A percentile compares a stretch with the other conserved stretches of the same genome.
Evolutionary conservation across 2,113 vertebrate species (phyloP).

Genomic region (Dasypus novemcinctus): DNA sequence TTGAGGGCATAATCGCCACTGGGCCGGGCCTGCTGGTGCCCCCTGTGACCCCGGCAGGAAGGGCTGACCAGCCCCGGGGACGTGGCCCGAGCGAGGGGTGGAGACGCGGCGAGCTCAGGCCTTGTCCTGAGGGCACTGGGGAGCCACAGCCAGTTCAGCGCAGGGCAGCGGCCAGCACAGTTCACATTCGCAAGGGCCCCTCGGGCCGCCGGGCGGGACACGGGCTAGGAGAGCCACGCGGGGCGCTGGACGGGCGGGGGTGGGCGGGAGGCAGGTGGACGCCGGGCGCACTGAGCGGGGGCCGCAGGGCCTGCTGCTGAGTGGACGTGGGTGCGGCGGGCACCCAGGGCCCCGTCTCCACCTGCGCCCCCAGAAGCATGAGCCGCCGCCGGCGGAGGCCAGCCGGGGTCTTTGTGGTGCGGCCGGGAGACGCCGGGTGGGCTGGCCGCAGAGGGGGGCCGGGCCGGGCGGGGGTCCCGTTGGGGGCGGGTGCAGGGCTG

Average conservation of each 20-base stretch:
- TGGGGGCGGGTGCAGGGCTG: neutral
- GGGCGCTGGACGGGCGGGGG: neutral
- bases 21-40: too few species aligned
- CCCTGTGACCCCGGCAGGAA: neutral
- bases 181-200: neutral
- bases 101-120: neutral
- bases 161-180: too few species aligned
- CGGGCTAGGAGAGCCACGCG: accelerated
- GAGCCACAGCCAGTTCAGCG: neutral
- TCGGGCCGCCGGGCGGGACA: neutral
- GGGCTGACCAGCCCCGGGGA: too few species aligned
- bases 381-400: neutral
- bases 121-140: neutral
- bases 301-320: neutral
- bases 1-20: too few species aligned
- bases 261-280: neutral
- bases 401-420: neutral
- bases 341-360: neutral
- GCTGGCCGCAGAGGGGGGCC: neutral
- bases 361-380: neutral
- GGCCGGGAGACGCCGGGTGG: neutral
- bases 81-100: too few species aligned
- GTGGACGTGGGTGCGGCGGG: neutral
- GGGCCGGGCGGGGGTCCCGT: neutral
- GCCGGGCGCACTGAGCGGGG: neutral